Base-by-base conservation (phyloP, 2,888 invertebrate species). In the Incurvaria masculella region DNA sequence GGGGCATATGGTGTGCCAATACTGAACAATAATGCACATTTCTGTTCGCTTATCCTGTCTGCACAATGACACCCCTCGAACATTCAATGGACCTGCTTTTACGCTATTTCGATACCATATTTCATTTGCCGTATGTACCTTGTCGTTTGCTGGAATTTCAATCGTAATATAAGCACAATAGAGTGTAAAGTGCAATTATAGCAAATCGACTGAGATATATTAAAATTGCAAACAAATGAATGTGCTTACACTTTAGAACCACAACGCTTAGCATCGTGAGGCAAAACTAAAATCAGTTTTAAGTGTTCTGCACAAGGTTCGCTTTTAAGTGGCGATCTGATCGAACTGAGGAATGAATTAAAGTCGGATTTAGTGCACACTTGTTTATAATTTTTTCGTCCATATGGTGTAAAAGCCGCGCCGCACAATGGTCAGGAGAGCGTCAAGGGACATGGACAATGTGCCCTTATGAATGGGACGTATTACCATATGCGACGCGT, bases 401-500 rank as follows among this genome's bases (percentile, higher is more conserved):
- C 79, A 79, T 79, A 79, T 79, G 79, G 79, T 72, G 79, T 71
- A 72, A 72, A 72, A 74, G 73, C 75, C 64, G 69, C 64, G 20
- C n/a, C 20, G 56, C 57, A 61, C 66, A 64, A 10, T 23, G 10
- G 6, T 23, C 23, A 10, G 5, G 23, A n/a, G n/a, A 4, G 10
- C 5, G 23, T 6, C 10, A 23, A 23, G 23, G 23, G 23, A 23
- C 14, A 11, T 4, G 14, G 33, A 75, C 76, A 78, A 75, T 74
- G 64, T 64, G 61, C 76, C 76, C 74, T 62, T 67, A 76, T 73
- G 58, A 59, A 53, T 58, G 62, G 60, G 56, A 66, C 61, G 65
- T 56, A 65, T 70, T 71, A 69, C 72, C 78, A 75, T 79, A 79
- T 79, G 79, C 56, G 74, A 66, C 66, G 61, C 63, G 79, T 79